Percentiles rank a stretch among this genome's conserved stretches.
These are phyloP conservation scores for Acestrorhynchus altus DNA, from an alignment of 2,797 vertebrate species.

Conservation along the genomic window DNA sequence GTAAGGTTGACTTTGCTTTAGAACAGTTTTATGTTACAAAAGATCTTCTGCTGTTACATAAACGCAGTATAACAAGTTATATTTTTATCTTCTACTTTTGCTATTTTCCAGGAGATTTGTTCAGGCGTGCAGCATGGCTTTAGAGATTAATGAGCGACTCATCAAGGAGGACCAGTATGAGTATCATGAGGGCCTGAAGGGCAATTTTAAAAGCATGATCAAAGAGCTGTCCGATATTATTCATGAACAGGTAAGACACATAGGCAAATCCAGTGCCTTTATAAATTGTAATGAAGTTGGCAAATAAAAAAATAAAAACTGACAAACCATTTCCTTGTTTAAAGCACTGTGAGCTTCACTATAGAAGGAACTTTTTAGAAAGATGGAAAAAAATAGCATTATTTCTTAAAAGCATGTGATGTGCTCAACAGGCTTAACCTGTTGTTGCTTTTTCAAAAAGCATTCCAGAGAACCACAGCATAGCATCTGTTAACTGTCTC, in stretches of 20 bases:
- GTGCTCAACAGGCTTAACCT: not conserved
- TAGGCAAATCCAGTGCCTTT: not conserved
- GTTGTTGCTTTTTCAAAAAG: not conserved
- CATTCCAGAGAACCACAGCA: not conserved
- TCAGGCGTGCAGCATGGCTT: constrained; percentile 90
- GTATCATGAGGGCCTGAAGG: constrained; percentile 96
- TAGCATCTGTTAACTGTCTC: not conserved
- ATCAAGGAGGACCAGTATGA: constrained; percentile 98
- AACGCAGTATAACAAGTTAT: not conserved
- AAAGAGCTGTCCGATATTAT: constrained; percentile 97
- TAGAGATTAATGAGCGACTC: constrained; percentile 93
- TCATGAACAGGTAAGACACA: constrained; percentile 89
- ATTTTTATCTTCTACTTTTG: too few species aligned
- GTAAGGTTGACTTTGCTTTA: not conserved
- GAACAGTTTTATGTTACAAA: not conserved
- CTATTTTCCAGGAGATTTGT: constrained; percentile 88
- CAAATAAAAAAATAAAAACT: too few species aligned
- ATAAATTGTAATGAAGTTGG: too few species aligned
- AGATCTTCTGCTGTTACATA: not conserved
- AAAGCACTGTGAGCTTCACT: not conserved
- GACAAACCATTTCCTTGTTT: not conserved
- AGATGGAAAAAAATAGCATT: not conserved
- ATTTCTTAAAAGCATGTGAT: not conserved
- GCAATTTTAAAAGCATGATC: constrained; percentile 96
- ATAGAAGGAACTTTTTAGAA: not conserved